Percentiles rank a stretch among this genome's conserved stretches.
phyloP scores from a whole-genome alignment of 2,113 vertebrate genomes.

The Aspiorhynchus laticeps region DNA sequence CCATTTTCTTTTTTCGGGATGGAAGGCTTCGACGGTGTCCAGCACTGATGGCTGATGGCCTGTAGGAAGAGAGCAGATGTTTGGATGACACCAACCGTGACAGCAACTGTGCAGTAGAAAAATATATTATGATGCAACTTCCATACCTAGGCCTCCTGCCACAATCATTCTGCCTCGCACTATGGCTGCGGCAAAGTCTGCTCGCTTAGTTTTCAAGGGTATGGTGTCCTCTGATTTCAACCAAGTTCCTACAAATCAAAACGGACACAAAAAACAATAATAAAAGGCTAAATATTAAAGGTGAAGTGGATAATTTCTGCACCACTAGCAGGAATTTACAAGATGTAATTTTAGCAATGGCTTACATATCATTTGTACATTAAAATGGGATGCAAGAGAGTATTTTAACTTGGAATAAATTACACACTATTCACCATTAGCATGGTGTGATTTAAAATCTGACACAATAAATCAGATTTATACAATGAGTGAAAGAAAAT shows the following conservation, averaged over 20 bases:
- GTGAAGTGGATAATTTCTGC: neutral
- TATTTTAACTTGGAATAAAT: constrained; percentile 2
- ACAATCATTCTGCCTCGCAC: constrained; percentile 87
- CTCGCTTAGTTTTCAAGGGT: constrained; percentile 90
- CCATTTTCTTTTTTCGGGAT: constrained; percentile 92
- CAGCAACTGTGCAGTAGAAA: neutral
- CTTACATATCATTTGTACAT: neutral
- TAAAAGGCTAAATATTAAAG: neutral
- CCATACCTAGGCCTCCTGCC: constrained; percentile 91
- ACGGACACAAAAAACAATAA: neutral
- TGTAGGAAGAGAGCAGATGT: constrained; percentile 55
- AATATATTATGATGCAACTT: neutral
- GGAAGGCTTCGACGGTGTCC: constrained; percentile 89
- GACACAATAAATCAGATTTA: constrained; percentile 26
- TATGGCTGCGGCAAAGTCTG: constrained; percentile 89
- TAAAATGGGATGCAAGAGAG: neutral
- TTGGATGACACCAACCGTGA: constrained; percentile 7
- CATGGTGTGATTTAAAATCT: neutral
- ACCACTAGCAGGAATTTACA: neutral
- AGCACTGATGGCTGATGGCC: constrained; percentile 92
- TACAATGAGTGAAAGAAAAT: neutral
- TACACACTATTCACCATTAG: neutral
- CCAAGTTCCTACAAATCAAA: constrained; percentile 80
- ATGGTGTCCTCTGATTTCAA: constrained; percentile 88
- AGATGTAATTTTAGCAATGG: neutral